Conservation (phyloP, 2,888 invertebrate genomes). For the Lepas anatifera region DNA sequence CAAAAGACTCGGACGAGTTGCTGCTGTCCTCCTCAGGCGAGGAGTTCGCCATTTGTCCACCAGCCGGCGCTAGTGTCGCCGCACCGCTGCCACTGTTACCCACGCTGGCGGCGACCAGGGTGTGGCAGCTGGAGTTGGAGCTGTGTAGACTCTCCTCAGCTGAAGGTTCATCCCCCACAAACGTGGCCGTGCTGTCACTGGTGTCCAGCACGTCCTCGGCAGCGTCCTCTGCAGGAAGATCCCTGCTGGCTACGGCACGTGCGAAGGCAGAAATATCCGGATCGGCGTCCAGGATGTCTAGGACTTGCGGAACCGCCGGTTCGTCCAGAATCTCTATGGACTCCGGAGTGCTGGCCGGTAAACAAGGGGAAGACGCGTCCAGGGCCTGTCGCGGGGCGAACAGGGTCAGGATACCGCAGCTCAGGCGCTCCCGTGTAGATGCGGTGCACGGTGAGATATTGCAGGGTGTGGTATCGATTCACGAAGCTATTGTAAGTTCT, state of each 20-base stretch:
- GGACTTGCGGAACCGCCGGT: no score
- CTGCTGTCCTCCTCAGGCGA: not conserved
- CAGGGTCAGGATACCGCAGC: no score
- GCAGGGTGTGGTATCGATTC: no score
- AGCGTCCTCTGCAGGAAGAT: not conserved
- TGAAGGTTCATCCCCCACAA: constrained; percentile 5
- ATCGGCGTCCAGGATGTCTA: no score
- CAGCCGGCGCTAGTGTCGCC: not conserved
- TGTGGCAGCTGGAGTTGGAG: constrained; percentile 10
- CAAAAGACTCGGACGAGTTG: not conserved
- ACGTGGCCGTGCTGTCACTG: not conserved
- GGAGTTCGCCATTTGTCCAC: not conserved
- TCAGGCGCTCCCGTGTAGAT: no score
- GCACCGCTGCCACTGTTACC: no score
- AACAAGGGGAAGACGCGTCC: no score
- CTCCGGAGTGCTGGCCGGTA: not conserved
- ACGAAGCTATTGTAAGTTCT: no score
- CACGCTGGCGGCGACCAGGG: not conserved
- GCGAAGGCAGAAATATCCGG: no score
- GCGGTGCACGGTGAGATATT: no score
- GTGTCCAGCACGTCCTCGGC: not conserved
- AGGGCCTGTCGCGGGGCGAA: no score
- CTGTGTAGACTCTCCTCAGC: constrained; percentile 9
- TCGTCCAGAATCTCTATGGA: not conserved
- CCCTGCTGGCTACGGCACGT: no score